phyloP scores from a whole-genome alignment of 2,113 vertebrate genomes.

The Hippoglossus stenolepis region DNA sequence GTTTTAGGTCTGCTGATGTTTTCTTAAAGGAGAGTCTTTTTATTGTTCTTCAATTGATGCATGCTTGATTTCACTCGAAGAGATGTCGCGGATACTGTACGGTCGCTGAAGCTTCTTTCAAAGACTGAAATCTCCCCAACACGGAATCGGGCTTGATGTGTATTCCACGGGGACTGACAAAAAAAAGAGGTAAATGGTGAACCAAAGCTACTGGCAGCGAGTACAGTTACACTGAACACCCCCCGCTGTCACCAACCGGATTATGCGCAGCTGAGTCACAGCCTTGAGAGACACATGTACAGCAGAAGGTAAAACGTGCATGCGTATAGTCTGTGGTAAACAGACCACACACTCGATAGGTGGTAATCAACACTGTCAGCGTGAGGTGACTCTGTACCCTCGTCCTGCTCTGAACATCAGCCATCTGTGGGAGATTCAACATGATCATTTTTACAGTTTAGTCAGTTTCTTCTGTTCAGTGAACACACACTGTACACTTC shows the following conservation, averaged over 20 bases:
- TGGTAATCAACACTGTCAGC: too few relatives aligned
- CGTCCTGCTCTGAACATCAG: too few relatives aligned
- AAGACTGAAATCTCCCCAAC: constrained; percentile 7
- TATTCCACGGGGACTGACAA: background rate
- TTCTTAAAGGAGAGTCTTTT: background rate
- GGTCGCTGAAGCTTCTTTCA: background rate
- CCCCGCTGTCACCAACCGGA: constrained; percentile 26
- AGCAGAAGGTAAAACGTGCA: constrained; percentile 19
- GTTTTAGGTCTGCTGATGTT: constrained; percentile 1
- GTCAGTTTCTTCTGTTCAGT: too few relatives aligned
- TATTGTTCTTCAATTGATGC: constrained; percentile 17
- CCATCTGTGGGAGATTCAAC: too few relatives aligned
- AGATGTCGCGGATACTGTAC: background rate
- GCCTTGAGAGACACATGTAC: constrained; percentile 32
- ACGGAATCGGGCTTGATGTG: background rate
- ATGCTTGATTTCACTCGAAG: constrained; percentile 19
- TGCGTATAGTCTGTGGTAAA: background rate
- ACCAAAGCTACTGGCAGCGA: constrained; percentile 1
- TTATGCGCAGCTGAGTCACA: constrained; percentile 41
- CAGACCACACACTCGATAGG: background rate
- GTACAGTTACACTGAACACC: constrained; percentile 41
- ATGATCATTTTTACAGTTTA: too few relatives aligned
- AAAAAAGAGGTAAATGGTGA: constrained; percentile 15
- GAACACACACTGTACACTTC: too few relatives aligned
- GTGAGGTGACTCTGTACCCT: too few relatives aligned